A percentile compares a stretch with the other conserved stretches of the same genome.
Conservation (phyloP, 1,140 invertebrate species). For the Dreissena polymorpha region DNA sequence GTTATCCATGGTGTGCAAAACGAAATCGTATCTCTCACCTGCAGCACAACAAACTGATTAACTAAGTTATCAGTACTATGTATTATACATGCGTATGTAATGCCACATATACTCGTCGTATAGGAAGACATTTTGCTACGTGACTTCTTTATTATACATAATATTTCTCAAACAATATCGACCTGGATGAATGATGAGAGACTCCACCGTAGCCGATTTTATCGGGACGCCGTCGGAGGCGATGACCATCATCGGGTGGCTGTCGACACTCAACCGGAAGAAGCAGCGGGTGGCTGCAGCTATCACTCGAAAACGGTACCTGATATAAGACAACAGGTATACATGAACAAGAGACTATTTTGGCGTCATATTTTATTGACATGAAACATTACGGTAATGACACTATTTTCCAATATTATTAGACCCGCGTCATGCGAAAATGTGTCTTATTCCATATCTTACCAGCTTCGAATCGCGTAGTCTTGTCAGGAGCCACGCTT, state of each 20-base stretch:
- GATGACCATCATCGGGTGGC: conserved; percentile 89
- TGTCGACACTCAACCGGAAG: conserved; percentile 86
- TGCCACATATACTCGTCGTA: too few species aligned
- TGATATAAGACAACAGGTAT: not conserved
- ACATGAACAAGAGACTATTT: not conserved
- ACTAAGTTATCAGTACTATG: too few species aligned
- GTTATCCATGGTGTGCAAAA: conserved; percentile 85
- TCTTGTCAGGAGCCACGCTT: too few species aligned
- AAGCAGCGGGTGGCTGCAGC: conserved; percentile 59
- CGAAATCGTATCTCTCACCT: conserved; percentile 91
- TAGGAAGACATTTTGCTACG: too few species aligned
- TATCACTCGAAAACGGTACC: conserved; percentile 68
- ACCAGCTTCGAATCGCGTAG: too few species aligned
- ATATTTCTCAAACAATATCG: conserved; percentile 69
- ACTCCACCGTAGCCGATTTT: conserved; percentile 83
- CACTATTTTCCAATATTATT: not conserved
- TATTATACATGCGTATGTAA: too few species aligned
- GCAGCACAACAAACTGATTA: not conserved
- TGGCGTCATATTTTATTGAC: not conserved
- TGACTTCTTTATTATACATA: too few species aligned
- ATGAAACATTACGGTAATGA: not conserved
- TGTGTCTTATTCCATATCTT: too few species aligned
- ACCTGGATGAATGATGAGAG: conserved; percentile 79
- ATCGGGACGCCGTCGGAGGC: conserved; percentile 90
- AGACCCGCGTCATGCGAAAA: not conserved